phyloP scores from a whole-genome alignment of 2,797 vertebrate genomes.

The Sebastiscus albofasciatus region DNA sequence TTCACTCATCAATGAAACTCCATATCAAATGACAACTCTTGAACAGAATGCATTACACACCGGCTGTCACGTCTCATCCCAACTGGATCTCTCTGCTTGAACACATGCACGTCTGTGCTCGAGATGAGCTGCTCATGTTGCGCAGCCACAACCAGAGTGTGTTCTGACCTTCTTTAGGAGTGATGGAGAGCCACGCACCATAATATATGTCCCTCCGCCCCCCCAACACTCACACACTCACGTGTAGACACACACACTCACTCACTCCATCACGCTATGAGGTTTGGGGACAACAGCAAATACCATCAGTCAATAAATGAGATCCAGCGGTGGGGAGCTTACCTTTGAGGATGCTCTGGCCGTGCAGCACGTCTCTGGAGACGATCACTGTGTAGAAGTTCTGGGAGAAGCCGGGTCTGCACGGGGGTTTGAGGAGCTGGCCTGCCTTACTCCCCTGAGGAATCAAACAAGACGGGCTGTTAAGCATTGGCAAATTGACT shows the following conservation, averaged over 20 bases:
- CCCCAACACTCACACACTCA: conserved; percentile 8
- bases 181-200: conserved; percentile 26
- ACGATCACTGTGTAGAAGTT: conserved; percentile 93
- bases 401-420: conserved; percentile 94
- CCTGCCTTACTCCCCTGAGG: conserved; percentile 85
- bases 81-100: neutral
- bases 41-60: conserved; percentile 33
- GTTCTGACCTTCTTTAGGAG: conserved; percentile 44
- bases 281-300: conserved; percentile 39
- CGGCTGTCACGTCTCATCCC: conserved; percentile 29
- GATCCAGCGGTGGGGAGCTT: conserved; percentile 69
- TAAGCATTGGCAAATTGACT: conserved; percentile 70
- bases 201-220: conserved; percentile 10
- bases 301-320: conserved; percentile 56
- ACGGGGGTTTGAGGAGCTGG: conserved; percentile 85
- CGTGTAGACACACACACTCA: conserved; percentile 20
- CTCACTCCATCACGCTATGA: conserved; percentile 29
- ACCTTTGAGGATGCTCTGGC: conserved; percentile 97
- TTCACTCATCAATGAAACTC: conserved; percentile 41
- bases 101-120: neutral
- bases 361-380: conserved; percentile 89
- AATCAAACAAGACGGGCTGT: conserved; percentile 61
- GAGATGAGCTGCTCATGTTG: conserved; percentile 16
- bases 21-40: conserved; percentile 22
- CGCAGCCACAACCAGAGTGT: conserved; percentile 16